Evolutionary conservation across 2,888 invertebrate genomes (phyloP).

Genomic region (Spisula subtruncata): DNA sequence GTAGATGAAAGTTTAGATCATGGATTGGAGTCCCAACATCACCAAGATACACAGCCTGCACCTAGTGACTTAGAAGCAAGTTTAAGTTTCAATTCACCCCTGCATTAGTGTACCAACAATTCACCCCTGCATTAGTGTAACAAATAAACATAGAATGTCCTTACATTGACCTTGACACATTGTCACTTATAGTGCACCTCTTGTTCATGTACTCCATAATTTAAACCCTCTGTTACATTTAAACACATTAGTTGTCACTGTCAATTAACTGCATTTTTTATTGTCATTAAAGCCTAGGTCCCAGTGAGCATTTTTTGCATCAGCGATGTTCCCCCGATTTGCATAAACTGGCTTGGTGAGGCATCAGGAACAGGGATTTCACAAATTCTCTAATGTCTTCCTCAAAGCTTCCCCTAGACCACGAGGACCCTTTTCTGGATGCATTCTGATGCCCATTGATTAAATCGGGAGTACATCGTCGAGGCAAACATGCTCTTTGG

Average conservation of each 20-base stretch:
- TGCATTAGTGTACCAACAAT: background rate
- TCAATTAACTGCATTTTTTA: background rate
- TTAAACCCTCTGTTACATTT: too few species aligned
- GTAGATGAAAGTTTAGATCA: conserved; percentile 28
- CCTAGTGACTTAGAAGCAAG: conserved; percentile 29
- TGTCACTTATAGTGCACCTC: conserved; percentile 15
- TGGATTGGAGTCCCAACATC: background rate
- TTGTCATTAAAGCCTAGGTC: too few species aligned
- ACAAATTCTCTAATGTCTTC: too few species aligned
- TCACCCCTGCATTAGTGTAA: background rate
- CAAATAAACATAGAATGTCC: conserved; percentile 26
- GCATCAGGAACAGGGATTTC: too few species aligned
- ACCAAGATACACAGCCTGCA: background rate
- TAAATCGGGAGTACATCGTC: too few species aligned
- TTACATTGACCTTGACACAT: background rate
- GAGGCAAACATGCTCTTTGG: too few species aligned
- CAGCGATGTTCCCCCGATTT: too few species aligned
- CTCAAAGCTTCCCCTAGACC: too few species aligned
- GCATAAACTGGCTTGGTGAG: too few species aligned
- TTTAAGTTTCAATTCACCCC: background rate
- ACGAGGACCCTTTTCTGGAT: too few species aligned
- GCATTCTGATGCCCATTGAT: too few species aligned
- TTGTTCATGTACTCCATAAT: background rate
- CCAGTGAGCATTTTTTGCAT: too few species aligned
- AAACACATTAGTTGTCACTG: background rate